phyloP scores from a whole-genome alignment of 2,888 invertebrate genomes.

The Tinea pellionella region DNA sequence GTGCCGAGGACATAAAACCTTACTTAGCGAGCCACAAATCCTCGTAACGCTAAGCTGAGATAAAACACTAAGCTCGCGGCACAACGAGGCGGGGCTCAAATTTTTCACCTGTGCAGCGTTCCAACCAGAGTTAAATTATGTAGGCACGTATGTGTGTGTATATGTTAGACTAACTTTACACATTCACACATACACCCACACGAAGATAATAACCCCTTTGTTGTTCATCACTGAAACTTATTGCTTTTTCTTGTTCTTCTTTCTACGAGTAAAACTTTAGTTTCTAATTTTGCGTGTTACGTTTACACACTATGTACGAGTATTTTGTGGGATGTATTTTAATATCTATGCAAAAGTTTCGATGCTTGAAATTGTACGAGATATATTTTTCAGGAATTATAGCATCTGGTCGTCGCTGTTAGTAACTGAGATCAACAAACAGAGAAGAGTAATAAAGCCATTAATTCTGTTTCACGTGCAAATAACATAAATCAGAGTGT shows the following conservation, averaged over 20 bases:
- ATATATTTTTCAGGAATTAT: background rate
- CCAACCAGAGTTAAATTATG: conserved; percentile 18
- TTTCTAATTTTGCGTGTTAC: background rate
- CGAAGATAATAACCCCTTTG: conserved; percentile 2
- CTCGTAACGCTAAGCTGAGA: conserved; percentile 68
- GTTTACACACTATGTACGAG: no score
- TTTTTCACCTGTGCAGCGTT: conserved; percentile 55
- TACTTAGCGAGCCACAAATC: conserved; percentile 68
- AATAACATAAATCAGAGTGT: conserved; percentile 65
- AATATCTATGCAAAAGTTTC: background rate
- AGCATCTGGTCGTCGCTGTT: conserved; percentile 17
- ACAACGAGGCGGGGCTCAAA: conserved; percentile 53
- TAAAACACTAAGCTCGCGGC: conserved; percentile 64
- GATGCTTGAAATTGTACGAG: background rate
- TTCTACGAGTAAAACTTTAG: background rate
- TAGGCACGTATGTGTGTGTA: conserved; percentile 32
- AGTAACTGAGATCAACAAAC: conserved; percentile 48
- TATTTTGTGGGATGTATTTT: no score
- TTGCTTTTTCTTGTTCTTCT: background rate
- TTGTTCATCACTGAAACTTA: background rate
- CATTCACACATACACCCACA: background rate
- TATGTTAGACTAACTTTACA: background rate
- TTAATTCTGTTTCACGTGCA: conserved; percentile 67
- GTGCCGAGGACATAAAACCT: conserved; percentile 63
- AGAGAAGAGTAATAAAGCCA: conserved; percentile 65